Conservation (phyloP, 2,113 vertebrate genomes). For the Aleadryas rufinucha region DNA sequence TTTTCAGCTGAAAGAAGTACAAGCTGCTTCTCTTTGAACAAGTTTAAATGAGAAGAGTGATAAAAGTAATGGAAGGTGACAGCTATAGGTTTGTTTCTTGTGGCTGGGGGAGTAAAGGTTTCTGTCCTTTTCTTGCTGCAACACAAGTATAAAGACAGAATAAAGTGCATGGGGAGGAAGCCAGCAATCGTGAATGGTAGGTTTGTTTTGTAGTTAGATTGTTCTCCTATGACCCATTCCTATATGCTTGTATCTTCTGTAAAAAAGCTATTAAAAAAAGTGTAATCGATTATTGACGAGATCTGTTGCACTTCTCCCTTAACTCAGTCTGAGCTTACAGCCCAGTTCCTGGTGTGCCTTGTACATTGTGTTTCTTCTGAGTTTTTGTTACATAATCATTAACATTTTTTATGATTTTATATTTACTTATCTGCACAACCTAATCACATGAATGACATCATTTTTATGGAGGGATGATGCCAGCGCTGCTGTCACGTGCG, state of each 20-base stretch:
- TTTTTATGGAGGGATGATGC: background rate
- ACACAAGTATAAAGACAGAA: background rate
- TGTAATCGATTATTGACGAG: background rate
- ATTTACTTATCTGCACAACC: background rate
- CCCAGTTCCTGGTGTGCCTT: accelerated
- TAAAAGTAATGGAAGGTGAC: background rate
- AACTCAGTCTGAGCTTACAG: background rate
- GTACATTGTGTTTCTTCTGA: background rate
- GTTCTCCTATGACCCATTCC: accelerated
- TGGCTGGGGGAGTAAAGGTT: accelerated
- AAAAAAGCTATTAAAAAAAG: background rate
- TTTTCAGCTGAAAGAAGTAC: background rate
- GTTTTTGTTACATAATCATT: background rate
- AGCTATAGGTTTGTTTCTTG: background rate
- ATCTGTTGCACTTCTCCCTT: background rate
- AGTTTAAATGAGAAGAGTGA: background rate
- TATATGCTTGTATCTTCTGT: background rate
- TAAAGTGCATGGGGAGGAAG: background rate
- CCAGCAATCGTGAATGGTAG: accelerated
- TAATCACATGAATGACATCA: background rate
- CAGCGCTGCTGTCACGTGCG: accelerated
- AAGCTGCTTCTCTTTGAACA: background rate
- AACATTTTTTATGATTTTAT: accelerated
- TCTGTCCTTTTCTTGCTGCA: background rate
- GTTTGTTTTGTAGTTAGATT: background rate